phyloP scores from a whole-genome alignment of 2,113 vertebrate genomes.

The Hucho hucho region DNA sequence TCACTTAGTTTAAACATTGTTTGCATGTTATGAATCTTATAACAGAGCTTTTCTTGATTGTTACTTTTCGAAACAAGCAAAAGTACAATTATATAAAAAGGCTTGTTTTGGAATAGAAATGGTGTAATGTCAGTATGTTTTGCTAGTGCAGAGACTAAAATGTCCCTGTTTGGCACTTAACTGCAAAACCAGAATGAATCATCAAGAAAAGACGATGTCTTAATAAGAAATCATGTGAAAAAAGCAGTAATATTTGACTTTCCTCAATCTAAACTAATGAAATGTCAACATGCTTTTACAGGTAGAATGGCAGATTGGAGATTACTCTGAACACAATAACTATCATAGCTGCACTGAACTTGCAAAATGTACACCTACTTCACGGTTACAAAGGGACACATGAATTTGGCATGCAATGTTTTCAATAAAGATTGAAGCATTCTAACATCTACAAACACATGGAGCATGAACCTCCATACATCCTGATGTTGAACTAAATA shows the following conservation, averaged over 20 bases:
- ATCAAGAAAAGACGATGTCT: slow-evolving; percentile 4
- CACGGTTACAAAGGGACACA: background rate
- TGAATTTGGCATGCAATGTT: background rate
- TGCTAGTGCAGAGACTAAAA: slow-evolving; percentile 14
- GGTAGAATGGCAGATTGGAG: background rate
- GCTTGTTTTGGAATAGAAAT: background rate
- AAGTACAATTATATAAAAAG: background rate
- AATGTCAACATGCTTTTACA: slow-evolving; percentile 22
- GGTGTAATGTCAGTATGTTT: background rate
- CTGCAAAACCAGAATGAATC: slow-evolving; percentile 15
- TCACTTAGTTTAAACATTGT: background rate
- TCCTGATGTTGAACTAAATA: background rate
- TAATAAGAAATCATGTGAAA: slow-evolving; percentile 11
- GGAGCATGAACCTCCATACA: background rate
- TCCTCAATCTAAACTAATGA: slow-evolving; percentile 27
- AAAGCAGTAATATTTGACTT: background rate
- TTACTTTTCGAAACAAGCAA: background rate
- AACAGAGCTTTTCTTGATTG: background rate
- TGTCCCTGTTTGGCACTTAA: slow-evolving; percentile 1
- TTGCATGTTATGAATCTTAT: background rate
- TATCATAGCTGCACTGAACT: slow-evolving; percentile 2
- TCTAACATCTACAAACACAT: background rate
- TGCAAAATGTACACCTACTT: background rate
- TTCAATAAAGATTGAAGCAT: slow-evolving; percentile 1
- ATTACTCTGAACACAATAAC: background rate